phyloP scores from a whole-genome alignment of 2,888 invertebrate genomes.

The Andrena minutula region DNA sequence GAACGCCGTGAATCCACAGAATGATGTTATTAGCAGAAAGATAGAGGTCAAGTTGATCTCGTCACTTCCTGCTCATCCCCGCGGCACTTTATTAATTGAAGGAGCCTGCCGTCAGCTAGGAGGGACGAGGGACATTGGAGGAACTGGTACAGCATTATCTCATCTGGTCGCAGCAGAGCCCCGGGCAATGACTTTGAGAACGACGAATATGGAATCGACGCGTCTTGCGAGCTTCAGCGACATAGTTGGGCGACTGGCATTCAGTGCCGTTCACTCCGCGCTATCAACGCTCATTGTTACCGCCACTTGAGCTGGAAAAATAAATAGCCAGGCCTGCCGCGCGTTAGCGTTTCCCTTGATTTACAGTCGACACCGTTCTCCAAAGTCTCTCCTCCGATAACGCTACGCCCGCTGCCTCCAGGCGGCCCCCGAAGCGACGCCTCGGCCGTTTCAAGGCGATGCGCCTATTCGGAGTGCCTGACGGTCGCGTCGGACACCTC shows the following conservation, averaged over 20 bases:
- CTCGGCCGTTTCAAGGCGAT: too few relatives aligned
- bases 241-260: slow-evolving; percentile 23
- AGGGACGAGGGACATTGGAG: slow-evolving; percentile 11
- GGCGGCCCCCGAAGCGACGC: too few relatives aligned
- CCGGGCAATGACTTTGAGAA: slow-evolving; percentile 79
- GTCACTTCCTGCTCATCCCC: slow-evolving; percentile 23
- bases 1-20: slow-evolving; percentile 22
- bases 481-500: not conserved
- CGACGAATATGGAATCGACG: slow-evolving; percentile 71
- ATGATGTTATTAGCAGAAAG: slow-evolving; percentile 17
- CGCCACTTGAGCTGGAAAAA: not conserved
- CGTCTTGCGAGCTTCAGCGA: slow-evolving; percentile 41
- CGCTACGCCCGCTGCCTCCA: too few relatives aligned
- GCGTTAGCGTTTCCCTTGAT: not conserved
- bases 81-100: slow-evolving; percentile 30
- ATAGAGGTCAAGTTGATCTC: slow-evolving; percentile 46
- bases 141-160: slow-evolving; percentile 43
- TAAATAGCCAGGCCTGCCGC: not conserved
- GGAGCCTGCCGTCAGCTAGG: not conserved
- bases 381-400: not conserved
- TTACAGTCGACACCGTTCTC: not conserved
- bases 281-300: not conserved
- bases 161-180: slow-evolving; percentile 77
- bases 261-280: slow-evolving; percentile 46
- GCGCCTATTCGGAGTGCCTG: too few relatives aligned